phyloP scores from a whole-genome alignment of 2,113 vertebrate genomes.

The Ranitomeya variabilis region DNA sequence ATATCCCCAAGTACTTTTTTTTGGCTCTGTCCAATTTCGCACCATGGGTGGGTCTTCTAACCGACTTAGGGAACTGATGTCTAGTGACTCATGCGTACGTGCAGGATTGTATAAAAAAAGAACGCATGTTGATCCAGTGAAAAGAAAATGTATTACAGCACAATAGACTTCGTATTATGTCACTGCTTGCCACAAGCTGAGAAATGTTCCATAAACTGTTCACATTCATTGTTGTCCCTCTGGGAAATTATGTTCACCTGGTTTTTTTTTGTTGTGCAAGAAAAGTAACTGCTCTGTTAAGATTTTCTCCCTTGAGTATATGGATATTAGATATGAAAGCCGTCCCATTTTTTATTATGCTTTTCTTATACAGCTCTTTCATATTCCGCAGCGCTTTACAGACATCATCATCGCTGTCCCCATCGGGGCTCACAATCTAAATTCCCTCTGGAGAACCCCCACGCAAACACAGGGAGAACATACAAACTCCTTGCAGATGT shows the following conservation, averaged over 20 bases:
- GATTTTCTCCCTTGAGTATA: not conserved
- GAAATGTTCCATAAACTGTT: constrained; percentile 22
- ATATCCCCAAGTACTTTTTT: not conserved
- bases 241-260: not conserved
- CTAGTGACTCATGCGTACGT: not conserved
- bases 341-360: not conserved
- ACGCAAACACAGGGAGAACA: too few relatives aligned
- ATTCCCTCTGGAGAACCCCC: too few relatives aligned
- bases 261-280: not conserved
- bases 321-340: not conserved
- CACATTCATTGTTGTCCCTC: not conserved
- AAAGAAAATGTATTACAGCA: constrained; percentile 40
- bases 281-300: not conserved
- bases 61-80: not conserved
- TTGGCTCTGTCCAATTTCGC: not conserved
- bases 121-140: constrained; percentile 24
- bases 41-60: not conserved
- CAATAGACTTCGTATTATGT: constrained; percentile 15
- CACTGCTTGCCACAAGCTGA: constrained; percentile 32
- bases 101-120: not conserved
- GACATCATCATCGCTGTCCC: too few relatives aligned
- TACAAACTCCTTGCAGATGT: too few relatives aligned
- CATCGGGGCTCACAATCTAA: too few relatives aligned
- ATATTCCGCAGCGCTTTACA: too few relatives aligned
- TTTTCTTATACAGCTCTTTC: too few relatives aligned